Percentiles rank a stretch among this genome's conserved stretches.
These are phyloP conservation scores for Diorhabda elongata DNA, from an alignment of 1,140 invertebrate species.

Conservation along the genomic window DNA sequence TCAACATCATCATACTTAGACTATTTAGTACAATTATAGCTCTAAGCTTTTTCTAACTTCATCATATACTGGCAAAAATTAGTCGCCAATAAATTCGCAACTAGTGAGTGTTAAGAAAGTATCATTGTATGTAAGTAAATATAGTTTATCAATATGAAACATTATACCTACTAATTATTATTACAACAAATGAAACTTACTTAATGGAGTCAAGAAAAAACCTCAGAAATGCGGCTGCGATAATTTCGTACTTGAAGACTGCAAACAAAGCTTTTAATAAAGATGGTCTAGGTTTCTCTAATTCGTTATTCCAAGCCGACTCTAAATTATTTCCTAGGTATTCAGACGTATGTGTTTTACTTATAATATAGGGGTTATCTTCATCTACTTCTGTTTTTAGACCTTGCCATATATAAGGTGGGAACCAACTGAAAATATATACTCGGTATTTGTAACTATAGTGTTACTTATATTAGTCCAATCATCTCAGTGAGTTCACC, in stretches of 20 bases:
- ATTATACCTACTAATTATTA: no score
- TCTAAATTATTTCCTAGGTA: slow-evolving; percentile 55
- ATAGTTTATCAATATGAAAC: no score
- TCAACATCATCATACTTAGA: no score
- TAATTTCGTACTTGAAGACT: slow-evolving; percentile 30
- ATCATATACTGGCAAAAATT: no score
- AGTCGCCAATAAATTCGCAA: no score
- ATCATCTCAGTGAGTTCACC: no score
- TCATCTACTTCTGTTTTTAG: slow-evolving; percentile 27
- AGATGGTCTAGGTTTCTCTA: slow-evolving; percentile 34
- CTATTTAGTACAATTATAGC: no score
- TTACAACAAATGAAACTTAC: slow-evolving; percentile 25
- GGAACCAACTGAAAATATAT: slow-evolving; percentile 41
- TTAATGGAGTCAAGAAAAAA: slow-evolving; percentile 32
- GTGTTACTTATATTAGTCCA: no score
- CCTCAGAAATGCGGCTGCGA: slow-evolving; percentile 22
- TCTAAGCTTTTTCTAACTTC: no score
- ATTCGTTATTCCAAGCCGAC: slow-evolving; percentile 52
- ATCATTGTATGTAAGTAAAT: no score
- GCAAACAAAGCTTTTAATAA: slow-evolving; percentile 36
- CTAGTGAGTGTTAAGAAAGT: no score
- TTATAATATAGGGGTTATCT: slow-evolving; percentile 28
- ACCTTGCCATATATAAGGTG: slow-evolving; percentile 35
- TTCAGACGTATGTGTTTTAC: slow-evolving; percentile 30
- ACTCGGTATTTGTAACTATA: no score